Evolutionary conservation across 2,113 vertebrate species (phyloP).

Genomic region (Morone saxatilis): DNA sequence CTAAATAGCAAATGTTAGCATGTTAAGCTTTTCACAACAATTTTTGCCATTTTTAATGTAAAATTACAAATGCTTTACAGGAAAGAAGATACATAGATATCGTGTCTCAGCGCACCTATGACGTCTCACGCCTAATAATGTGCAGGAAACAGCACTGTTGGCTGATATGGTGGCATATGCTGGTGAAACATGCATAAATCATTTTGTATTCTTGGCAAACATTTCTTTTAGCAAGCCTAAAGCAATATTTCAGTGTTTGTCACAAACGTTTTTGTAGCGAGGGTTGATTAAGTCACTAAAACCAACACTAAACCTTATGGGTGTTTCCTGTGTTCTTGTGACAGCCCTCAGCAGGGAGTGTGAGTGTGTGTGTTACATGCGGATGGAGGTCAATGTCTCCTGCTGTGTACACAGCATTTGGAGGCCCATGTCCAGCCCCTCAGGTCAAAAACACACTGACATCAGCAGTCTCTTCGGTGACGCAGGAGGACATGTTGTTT

Average conservation of each 20-base stretch:
- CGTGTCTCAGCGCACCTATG: no score
- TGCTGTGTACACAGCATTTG: conserved; percentile 68
- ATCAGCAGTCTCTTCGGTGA: conserved; percentile 64
- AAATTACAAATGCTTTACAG: no score
- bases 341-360: conserved; percentile 6
- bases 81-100: no score
- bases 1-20: no score
- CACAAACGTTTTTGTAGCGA: not conserved
- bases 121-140: no score
- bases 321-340: conserved; percentile 7
- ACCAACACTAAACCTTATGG: conserved; percentile 14
- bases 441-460: conserved; percentile 63
- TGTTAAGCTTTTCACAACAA: no score
- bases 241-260: not conserved
- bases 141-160: no score
- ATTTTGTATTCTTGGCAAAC: not conserved
- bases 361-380: conserved; percentile 27
- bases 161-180: no score
- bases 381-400: conserved; percentile 68
- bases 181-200: no score
- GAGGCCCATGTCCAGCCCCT: conserved; percentile 36
- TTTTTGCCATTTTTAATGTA: no score
- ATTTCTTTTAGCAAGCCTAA: not conserved
- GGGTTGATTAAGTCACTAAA: conserved; percentile 23
- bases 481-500: conserved; percentile 67